Base-by-base conservation (phyloP, 2,888 invertebrate species). In the Rhagonycha fulva region DNA sequence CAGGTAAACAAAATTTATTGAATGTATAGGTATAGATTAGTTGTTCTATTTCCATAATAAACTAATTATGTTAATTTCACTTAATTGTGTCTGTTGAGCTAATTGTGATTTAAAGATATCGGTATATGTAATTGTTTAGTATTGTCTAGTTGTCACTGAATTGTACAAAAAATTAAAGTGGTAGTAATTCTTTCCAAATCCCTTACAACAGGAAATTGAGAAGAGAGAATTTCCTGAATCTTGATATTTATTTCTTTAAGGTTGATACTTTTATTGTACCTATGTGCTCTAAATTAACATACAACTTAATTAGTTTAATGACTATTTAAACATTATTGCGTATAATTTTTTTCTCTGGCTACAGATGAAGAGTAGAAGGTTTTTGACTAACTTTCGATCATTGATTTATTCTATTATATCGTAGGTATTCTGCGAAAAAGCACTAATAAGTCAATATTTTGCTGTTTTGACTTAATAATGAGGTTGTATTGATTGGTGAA, bases 141-240 rank as follows among this genome's bases (percentile, higher is more conserved):
- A 68, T 19, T 19, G 24, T 71, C 19, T 19, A 61, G 9, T 26
- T 32, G 14, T 30, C 24, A 14, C 14, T 14, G 28, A 61, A 72
- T 26, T 14, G 62, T 12, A n/a, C 47, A 0, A 26, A 62, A 69
- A 63, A 62, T 74, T 23, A 63, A 63, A 69, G 62, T 61, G n/a
- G 47, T 32, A 12, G 67, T 72, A 67, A 68, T 26, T 73, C 62
- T 72, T 70, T 26, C 67, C 9, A 28, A 47, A 32, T 62, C 47
- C 71, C 66, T 70, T 76, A 70, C 62, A 74, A 73, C 26, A 67
- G 76, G 76, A 76, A 76, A 76, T 76, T 73, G 71, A 74, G 60
- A 70, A 60, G 30, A 67, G 32, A 30, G 62, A 74, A 68, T 61
- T 23, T 67, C 61, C 30, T 23, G 30, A 67, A 66, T 76, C 7